phyloP scores from a whole-genome alignment of 2,113 vertebrate genomes.

The Motacilla alba region DNA sequence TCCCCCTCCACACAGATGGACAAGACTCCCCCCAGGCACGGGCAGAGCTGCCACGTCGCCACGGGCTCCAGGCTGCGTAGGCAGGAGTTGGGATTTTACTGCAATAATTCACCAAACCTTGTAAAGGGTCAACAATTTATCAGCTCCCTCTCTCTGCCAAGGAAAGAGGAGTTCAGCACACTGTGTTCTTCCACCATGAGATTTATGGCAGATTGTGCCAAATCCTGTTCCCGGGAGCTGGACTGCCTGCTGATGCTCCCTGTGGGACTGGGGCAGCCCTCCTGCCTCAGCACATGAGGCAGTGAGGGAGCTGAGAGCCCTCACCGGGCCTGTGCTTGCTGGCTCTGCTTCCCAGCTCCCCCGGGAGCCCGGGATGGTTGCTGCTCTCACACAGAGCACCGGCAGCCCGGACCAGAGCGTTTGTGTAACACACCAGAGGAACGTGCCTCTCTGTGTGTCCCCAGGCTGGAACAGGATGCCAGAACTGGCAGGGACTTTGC shows the following conservation, averaged over 20 bases:
- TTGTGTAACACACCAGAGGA: neutral
- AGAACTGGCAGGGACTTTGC: neutral
- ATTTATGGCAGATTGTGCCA: neutral
- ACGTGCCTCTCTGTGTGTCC: neutral
- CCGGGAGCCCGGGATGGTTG: fast-evolving
- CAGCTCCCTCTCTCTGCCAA: slow-evolving; percentile 34
- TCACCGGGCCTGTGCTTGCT: neutral
- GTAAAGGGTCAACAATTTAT: slow-evolving; percentile 35
- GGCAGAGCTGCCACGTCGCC: neutral
- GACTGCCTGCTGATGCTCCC: neutral
- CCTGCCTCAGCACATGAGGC: neutral
- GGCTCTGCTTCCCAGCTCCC: neutral
- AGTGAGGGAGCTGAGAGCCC: neutral
- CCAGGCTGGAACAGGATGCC: neutral
- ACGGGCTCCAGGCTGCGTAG: neutral
- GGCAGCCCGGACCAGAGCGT: fast-evolving
- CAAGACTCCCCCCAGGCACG: fast-evolving
- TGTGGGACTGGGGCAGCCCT: neutral
- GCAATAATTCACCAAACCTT: slow-evolving; percentile 21
- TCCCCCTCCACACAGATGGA: neutral
- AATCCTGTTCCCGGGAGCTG: neutral
- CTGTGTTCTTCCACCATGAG: slow-evolving; percentile 13
- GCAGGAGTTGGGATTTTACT: neutral
- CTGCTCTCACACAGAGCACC: neutral
- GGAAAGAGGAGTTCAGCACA: neutral